A percentile compares a stretch with the other conserved stretches of the same genome.
These are phyloP conservation scores for Drymonia ruficornis DNA, from an alignment of 2,888 invertebrate genomes.

Conservation along the genomic window DNA sequence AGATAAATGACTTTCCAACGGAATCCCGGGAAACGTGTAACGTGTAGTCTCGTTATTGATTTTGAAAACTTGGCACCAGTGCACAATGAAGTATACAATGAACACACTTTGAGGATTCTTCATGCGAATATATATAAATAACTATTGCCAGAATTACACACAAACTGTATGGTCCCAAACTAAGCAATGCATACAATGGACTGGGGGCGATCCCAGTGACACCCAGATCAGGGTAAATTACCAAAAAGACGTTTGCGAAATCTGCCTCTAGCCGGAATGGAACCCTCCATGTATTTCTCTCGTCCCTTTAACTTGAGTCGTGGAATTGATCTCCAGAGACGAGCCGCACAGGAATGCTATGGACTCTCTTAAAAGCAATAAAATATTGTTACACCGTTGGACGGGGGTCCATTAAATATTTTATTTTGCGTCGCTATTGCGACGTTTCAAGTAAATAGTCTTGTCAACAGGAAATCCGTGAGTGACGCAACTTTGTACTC, in stretches of 20 bases:
- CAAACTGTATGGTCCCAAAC: too few relatives aligned
- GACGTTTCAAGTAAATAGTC: not conserved
- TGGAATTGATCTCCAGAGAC: not conserved
- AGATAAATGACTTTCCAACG: not conserved
- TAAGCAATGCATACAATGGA: too few relatives aligned
- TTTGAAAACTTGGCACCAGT: too few relatives aligned
- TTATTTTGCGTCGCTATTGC: not conserved
- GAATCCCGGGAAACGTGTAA: not conserved
- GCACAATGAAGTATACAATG: too few relatives aligned
- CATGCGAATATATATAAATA: too few relatives aligned
- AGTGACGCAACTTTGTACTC: not conserved
- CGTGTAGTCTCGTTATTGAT: too few relatives aligned
- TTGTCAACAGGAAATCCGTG: not conserved
- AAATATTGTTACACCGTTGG: not conserved
- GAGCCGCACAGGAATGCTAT: not conserved
- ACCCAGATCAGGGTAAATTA: too few relatives aligned
- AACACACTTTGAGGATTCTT: too few relatives aligned
- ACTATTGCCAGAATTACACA: too few relatives aligned
- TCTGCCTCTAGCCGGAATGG: too few relatives aligned
- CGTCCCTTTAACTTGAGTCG: not conserved
- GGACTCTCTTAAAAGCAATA: slow-evolving; percentile 1
- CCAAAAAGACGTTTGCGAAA: too few relatives aligned
- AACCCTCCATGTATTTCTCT: not conserved
- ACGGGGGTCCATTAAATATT: not conserved
- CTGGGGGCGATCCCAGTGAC: too few relatives aligned